phyloP scores from a whole-genome alignment of 2,113 vertebrate species.

The Megaleporinus macrocephalus region DNA sequence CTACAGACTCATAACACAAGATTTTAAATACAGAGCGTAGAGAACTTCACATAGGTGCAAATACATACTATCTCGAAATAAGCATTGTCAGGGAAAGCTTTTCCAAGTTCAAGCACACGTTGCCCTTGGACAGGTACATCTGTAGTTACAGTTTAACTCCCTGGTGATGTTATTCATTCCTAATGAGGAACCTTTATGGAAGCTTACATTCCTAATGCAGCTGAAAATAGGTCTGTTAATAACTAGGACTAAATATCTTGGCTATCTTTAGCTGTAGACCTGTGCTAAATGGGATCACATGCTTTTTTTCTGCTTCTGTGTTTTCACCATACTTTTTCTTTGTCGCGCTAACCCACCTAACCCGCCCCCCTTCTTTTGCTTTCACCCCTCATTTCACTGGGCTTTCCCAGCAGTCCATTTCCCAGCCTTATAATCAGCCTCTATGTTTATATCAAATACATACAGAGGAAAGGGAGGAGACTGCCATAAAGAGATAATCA shows the following conservation, averaged over 20 bases:
- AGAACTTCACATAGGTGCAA: neutral
- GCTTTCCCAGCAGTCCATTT: no score
- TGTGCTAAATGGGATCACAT: neutral
- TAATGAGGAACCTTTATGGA: neutral
- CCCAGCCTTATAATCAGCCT: neutral
- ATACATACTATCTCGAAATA: neutral
- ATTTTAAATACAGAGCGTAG: neutral
- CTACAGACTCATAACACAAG: neutral
- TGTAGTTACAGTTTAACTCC: conserved; percentile 22
- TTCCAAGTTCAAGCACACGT: neutral
- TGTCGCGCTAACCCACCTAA: no score
- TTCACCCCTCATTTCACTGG: conserved; percentile 14
- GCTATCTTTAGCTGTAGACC: neutral
- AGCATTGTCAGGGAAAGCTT: neutral
- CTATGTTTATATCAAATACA: conserved; percentile 40
- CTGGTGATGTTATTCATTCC: conserved; percentile 4
- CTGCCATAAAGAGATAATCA: neutral
- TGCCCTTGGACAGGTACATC: neutral
- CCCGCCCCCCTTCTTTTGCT: no score
- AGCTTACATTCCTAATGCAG: neutral
- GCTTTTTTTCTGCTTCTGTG: neutral
- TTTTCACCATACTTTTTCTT: neutral
- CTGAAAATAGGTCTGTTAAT: neutral
- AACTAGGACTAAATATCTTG: neutral
- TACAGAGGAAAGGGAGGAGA: conserved; percentile 39